A percentile compares a stretch with the other conserved stretches of the same genome.
Evolutionary conservation across 2,797 vertebrate species (phyloP).

Genomic region (Eulemur albifrons): DNA sequence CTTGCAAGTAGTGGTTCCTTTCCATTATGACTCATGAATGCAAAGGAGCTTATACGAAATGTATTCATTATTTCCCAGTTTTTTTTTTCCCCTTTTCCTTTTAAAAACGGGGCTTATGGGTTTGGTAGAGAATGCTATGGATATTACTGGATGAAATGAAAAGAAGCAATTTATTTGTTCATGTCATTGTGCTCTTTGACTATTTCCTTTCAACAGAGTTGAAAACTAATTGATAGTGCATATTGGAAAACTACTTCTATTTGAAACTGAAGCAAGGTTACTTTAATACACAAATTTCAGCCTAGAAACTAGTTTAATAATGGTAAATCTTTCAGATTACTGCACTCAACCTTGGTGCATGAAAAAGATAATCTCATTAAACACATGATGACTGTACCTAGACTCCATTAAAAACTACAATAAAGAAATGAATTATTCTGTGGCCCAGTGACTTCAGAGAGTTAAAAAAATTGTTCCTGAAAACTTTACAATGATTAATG

Average conservation of each 20-base stretch:
- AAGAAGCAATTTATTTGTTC: not conserved
- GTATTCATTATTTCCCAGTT: not conserved
- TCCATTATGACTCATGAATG: not conserved
- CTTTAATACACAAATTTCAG: not conserved
- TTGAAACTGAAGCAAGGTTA: not conserved
- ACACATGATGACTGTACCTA: not conserved
- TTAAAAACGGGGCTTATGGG: not conserved
- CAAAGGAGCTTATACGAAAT: not conserved
- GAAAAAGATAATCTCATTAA: slow-evolving; percentile 15
- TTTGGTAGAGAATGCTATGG: not conserved
- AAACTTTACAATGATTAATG: not conserved
- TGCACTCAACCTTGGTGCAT: not conserved
- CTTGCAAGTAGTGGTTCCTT: not conserved
- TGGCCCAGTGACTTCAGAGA: not conserved
- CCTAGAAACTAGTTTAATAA: slow-evolving; percentile 1
- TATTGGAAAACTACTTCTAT: not conserved
- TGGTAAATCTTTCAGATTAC: not conserved
- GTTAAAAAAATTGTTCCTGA: not conserved
- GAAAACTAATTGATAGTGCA: not conserved
- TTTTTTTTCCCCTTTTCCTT: not conserved
- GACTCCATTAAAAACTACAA: not conserved
- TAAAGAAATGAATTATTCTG: slow-evolving; percentile 3
- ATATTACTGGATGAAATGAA: not conserved
- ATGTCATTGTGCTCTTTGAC: slow-evolving; percentile 2
- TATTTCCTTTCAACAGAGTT: not conserved